Evolutionary conservation across 2,888 invertebrate species (phyloP), one percentile per base, ranked within the genome.

Genomic region (Callyntrura sp.): DNA sequence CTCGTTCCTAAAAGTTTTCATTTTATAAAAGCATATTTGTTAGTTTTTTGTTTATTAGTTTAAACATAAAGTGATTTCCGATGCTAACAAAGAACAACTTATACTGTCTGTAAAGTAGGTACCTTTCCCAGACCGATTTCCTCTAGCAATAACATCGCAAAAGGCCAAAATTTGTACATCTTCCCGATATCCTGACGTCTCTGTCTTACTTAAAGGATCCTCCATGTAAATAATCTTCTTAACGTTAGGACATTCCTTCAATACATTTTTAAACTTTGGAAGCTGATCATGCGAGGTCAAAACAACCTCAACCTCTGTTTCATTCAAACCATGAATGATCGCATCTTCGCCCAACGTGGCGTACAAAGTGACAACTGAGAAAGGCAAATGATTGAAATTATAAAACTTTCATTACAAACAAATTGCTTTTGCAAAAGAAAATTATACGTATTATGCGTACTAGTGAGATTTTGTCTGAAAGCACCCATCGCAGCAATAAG

Each of bases 301-400:
- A 55, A 99, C 97, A 9, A 98, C 97, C 70, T 97, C 96, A 0
- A 98, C 98, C 94, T 99, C 98, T 0, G 99, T 98, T 95, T 99
- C 99, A 94, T 98, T 98, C 94, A 99, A 97, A 93, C 99, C 99
- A 95, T 99, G 99, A 6, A 97, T 97, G 91, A 99, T 97, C 0
- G 99, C 99, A 8, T 99, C 99, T 94, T 99, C 98, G 51, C 99
- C 99, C 14, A 99, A 95, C 0, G 99, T 99, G 0, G 99, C 98
- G 95, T 99, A 99, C 93, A 99, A 97, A 0, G 99, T 99, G 1
- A 99, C 99, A 94, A 99, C 97, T 96, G 81, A 89, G 91, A 90
- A 85, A 68, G 83, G 76, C 17, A 62, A 23, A 60, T 70, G 17
- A 28, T 65, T 88, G 57, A 70, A 43, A 3, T 57, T 57, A n/a